Evolutionary conservation across 2,888 invertebrate genomes (phyloP).

Genomic region (Meloe dianella): DNA sequence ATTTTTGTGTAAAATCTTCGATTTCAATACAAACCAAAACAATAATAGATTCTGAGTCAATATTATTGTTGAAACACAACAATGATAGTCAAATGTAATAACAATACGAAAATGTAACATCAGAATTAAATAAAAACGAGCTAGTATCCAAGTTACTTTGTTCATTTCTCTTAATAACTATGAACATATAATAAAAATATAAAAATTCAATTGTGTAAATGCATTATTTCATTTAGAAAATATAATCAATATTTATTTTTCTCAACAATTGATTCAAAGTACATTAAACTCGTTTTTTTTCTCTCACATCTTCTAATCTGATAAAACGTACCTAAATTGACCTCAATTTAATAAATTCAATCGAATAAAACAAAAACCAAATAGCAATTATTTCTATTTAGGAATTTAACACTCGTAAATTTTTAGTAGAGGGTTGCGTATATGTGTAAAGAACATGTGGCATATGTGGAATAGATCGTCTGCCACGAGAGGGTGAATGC

Average conservation of each 20-base stretch:
- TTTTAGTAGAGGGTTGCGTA: slow-evolving; percentile 10
- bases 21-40: neutral
- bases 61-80: neutral
- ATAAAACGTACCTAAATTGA: neutral
- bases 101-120: neutral
- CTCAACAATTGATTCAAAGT: slow-evolving; percentile 7
- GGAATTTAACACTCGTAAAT: slow-evolving; percentile 1
- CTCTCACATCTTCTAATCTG: neutral
- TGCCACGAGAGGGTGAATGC: slow-evolving; percentile 56
- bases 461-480: slow-evolving; percentile 45
- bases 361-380: neutral
- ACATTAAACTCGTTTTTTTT: neutral
- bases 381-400: neutral
- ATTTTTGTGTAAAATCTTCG: no score
- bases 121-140: neutral
- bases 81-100: neutral
- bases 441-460: slow-evolving; percentile 36
- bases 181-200: neutral
- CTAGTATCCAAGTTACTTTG: no score
- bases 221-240: neutral
- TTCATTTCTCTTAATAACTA: neutral
- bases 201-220: neutral
- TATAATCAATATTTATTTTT: slow-evolving; percentile 5
- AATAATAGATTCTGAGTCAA: no score
- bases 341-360: neutral